Base-by-base conservation (phyloP, 1,140 invertebrate genomes). In the Drosophila sp. region DNA sequence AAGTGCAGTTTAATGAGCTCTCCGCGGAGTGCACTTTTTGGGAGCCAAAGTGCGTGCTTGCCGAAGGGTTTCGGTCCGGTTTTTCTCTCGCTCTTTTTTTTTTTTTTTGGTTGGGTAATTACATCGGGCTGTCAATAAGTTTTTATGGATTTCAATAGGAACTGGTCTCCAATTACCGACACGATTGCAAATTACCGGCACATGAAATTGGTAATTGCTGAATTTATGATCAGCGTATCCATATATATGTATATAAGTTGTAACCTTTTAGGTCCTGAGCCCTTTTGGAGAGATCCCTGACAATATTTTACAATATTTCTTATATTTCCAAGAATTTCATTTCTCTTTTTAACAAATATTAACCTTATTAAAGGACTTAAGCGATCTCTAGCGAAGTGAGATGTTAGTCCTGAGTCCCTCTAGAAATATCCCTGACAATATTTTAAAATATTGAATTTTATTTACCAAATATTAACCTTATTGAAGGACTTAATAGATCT, bases 1-100 rank as follows among this genome's bases (percentile, higher is more conserved):
- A 86, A 86, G 85, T 87, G 57, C 69, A 68, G 57, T 86, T 86
- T 87, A 86, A 86, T 86, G 83, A 86, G 83, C 66, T 72, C 41
- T 64, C 57, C 40, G 38, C 17, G 60, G 50, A 11, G 2, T 25
- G 10, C 44, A 62, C 30, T 30, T 50, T 40, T 50, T 66, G 60
- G 17, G 40, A 57, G 4, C 29, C 47, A 70, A 50, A 63, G 69
- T 78, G 79, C 82, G 82, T 86, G 83, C 50, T 72, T 33, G 82
- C 82, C 72, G 54, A 68, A 60, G 83, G 82, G 66, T 63, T 55
- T 0, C 60, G 66, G 64, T 65, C 83, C 82, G 66, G 76, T 70
- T 79, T 86, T 86, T 82, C 17, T 47, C 44, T 27, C 44, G 8
- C 4, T 27, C 27, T 50, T 65, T 76, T 72, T 85, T 86, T 80